These are phyloP conservation scores for Phylloscopus trochilus DNA, from an alignment of 2,113 vertebrate genomes.

Conservation along the genomic window DNA sequence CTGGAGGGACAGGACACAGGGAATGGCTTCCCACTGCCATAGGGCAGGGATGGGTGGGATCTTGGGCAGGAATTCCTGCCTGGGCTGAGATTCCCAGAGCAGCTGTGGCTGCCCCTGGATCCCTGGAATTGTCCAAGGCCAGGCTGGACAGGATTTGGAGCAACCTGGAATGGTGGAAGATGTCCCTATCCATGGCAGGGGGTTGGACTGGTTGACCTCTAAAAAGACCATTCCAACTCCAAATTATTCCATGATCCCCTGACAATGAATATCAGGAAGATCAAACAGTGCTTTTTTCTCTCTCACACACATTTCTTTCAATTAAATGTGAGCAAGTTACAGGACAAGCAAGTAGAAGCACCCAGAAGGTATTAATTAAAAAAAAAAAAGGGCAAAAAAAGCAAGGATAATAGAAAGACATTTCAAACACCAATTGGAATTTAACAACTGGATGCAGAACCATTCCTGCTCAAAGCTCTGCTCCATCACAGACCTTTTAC, in stretches of 20 bases:
- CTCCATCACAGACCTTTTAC: background rate
- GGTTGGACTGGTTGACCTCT: background rate
- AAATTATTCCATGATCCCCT: background rate
- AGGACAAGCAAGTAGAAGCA: background rate
- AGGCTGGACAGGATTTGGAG: background rate
- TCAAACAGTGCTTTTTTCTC: background rate
- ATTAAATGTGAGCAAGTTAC: background rate
- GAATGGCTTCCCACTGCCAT: background rate
- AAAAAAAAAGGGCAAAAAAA: no score
- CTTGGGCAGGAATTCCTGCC: no score
- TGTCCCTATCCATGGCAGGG: background rate
- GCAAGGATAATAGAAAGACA: background rate
- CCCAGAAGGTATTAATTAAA: background rate
- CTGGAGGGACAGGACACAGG: background rate
- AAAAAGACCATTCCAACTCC: background rate
- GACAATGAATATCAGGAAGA: background rate
- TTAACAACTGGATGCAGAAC: background rate
- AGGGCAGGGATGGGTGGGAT: no score
- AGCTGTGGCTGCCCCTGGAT: no score
- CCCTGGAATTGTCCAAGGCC: no score
- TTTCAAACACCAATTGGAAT: background rate
- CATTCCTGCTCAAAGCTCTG: background rate
- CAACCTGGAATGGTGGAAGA: rapidly evolving
- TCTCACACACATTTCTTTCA: background rate
- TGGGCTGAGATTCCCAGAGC: no score